These are phyloP conservation scores for Vombatus ursinus DNA, from an alignment of 2,113 vertebrate genomes.

Conservation along the genomic window DNA sequence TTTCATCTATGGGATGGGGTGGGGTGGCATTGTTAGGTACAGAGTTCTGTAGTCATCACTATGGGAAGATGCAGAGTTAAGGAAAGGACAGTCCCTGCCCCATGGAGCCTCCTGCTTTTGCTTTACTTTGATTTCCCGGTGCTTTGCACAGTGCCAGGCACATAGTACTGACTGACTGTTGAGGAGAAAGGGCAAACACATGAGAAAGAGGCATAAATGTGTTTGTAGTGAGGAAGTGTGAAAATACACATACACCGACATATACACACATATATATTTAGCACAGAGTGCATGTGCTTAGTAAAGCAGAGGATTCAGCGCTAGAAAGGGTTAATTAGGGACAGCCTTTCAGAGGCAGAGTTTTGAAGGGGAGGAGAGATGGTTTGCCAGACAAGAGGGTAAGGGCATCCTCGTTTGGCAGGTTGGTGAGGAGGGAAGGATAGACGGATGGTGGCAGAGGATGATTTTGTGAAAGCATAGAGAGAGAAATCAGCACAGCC, in stretches of 20 bases:
- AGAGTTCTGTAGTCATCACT: background rate
- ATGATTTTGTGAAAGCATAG: background rate
- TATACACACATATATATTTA: background rate
- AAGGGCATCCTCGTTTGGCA: background rate
- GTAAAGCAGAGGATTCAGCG: background rate
- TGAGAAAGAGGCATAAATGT: background rate
- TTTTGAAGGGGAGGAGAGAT: background rate
- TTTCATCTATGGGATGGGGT: background rate
- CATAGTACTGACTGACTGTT: background rate
- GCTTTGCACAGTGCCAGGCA: background rate
- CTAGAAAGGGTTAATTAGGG: background rate
- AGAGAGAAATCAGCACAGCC: background rate
- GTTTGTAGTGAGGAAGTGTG: background rate
- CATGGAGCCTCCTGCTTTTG: background rate
- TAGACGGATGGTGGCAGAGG: background rate
- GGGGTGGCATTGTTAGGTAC: background rate
- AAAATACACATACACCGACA: background rate
- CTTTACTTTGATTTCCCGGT: background rate
- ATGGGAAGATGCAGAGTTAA: fast-evolving
- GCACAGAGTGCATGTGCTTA: background rate
- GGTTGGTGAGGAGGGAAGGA: background rate
- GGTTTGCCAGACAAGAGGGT: slow-evolving; percentile 7
- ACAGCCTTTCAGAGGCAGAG: background rate
- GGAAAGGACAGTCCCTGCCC: background rate
- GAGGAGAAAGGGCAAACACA: background rate